These are phyloP conservation scores for Pyrgilauda ruficollis DNA, from an alignment of 2,113 vertebrate genomes.

Conservation along the genomic window DNA sequence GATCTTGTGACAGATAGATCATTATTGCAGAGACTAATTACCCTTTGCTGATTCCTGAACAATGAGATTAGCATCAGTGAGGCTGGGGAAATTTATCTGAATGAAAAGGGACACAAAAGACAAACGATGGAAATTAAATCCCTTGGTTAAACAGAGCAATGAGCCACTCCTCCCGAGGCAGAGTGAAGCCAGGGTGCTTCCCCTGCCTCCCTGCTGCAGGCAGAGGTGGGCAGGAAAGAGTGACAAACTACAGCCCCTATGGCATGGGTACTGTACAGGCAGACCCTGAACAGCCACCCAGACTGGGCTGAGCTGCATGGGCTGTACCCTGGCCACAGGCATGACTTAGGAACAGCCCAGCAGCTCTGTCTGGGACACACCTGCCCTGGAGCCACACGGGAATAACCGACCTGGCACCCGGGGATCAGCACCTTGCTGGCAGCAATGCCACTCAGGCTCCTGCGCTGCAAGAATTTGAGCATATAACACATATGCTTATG, in stretches of 20 bases:
- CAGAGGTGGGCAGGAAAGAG: background rate
- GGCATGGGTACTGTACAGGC: too few species aligned
- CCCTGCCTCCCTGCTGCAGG: background rate
- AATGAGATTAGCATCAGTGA: background rate
- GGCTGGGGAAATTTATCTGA: background rate
- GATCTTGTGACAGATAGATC: conserved; percentile 7
- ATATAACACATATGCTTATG: background rate
- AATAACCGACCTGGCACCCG: accelerated
- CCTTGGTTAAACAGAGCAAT: background rate
- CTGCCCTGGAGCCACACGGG: background rate
- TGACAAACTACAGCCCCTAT: accelerated
- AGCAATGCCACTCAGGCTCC: background rate
- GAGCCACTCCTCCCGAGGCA: background rate
- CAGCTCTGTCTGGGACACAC: background rate
- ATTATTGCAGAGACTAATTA: conserved; percentile 4
- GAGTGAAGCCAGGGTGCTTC: background rate
- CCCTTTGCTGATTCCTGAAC: conserved; percentile 16
- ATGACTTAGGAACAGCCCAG: background rate
- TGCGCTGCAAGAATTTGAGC: background rate
- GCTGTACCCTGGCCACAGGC: background rate
- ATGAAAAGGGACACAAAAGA: background rate
- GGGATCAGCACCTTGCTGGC: background rate
- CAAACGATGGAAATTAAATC: conserved; percentile 19
- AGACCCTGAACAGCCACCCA: background rate
- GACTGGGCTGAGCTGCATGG: background rate